These are phyloP conservation scores for Numenius phaeopus DNA, from an alignment of 2,797 vertebrate species.

Conservation along the genomic window DNA sequence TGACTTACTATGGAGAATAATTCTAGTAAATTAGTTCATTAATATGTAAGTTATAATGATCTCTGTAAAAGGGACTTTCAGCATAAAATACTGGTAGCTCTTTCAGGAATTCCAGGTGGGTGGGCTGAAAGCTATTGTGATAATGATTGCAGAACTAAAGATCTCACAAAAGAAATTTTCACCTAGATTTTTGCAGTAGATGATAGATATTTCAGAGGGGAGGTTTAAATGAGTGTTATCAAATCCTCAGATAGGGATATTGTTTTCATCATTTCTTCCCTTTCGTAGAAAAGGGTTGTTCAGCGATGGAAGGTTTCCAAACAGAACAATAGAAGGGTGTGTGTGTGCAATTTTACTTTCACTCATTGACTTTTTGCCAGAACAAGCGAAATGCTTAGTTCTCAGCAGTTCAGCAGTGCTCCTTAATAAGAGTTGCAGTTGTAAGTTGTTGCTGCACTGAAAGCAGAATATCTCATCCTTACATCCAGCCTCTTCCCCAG, in stretches of 20 bases:
- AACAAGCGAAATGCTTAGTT: slow-evolving; percentile 26
- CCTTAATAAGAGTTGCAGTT: not conserved
- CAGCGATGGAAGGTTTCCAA: slow-evolving; percentile 56
- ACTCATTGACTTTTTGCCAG: slow-evolving; percentile 59
- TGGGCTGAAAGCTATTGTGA: slow-evolving; percentile 30
- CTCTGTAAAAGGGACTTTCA: not conserved
- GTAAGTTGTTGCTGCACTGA: not conserved
- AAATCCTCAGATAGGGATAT: slow-evolving; percentile 11
- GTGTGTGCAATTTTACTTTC: slow-evolving; percentile 51
- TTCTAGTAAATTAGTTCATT: slow-evolving; percentile 47
- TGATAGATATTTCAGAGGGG: not conserved
- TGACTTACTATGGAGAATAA: slow-evolving; percentile 43
- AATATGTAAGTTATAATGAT: slow-evolving; percentile 46
- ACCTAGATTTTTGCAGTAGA: not conserved
- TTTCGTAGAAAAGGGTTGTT: slow-evolving; percentile 24
- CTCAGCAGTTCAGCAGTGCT: slow-evolving; percentile 3
- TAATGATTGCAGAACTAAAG: slow-evolving; percentile 20
- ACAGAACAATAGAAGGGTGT: slow-evolving; percentile 45
- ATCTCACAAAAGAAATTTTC: slow-evolving; percentile 16
- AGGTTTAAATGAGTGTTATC: not conserved
- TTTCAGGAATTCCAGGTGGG: slow-evolving; percentile 36
- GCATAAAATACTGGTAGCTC: not conserved
- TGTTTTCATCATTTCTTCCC: slow-evolving; percentile 28
- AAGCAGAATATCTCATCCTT: not conserved
- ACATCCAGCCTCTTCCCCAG: not conserved